Conservation (phyloP, 2,888 invertebrate species). For the Athrips mouffetella region DNA sequence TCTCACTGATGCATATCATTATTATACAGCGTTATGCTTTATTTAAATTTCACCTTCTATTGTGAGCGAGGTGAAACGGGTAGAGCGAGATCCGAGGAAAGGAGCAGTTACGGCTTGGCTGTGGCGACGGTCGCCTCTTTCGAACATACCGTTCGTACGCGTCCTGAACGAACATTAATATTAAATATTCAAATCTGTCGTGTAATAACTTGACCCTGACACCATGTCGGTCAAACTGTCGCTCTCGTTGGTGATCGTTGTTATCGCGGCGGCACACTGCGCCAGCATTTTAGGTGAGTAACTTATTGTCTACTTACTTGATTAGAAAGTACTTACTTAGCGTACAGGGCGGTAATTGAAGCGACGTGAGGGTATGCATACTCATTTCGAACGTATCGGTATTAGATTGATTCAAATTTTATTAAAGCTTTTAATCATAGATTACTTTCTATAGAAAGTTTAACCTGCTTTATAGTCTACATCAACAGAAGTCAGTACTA, state of each 20-base stretch:
- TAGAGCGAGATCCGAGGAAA: constrained; percentile 63
- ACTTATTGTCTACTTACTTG: constrained; percentile 31
- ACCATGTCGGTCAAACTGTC: constrained; percentile 63
- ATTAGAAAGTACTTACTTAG: constrained; percentile 37
- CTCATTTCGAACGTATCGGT: constrained; percentile 4
- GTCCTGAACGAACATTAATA: constrained; percentile 37
- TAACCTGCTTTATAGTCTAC: neutral
- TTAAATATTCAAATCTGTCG: constrained; percentile 20
- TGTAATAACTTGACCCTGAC: constrained; percentile 26
- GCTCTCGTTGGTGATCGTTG: constrained; percentile 50
- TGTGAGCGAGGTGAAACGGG: constrained; percentile 72
- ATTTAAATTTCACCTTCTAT: constrained; percentile 78
- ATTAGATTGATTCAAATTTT: constrained; percentile 4
- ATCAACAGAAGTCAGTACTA: too few relatives aligned
- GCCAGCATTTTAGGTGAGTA: constrained; percentile 72
- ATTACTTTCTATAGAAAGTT: constrained; percentile 13
- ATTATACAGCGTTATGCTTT: constrained; percentile 67
- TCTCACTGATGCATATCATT: constrained; percentile 66
- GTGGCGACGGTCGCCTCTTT: constrained; percentile 62
- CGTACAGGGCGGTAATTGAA: constrained; percentile 18
- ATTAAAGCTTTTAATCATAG: constrained; percentile 1
- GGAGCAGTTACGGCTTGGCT: constrained; percentile 65
- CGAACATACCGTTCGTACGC: constrained; percentile 28
- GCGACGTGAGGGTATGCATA: constrained; percentile 14
- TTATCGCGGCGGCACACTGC: constrained; percentile 47